Evolutionary conservation across 2,888 invertebrate species (phyloP).

Genomic region (Sylvicola fuscatus): DNA sequence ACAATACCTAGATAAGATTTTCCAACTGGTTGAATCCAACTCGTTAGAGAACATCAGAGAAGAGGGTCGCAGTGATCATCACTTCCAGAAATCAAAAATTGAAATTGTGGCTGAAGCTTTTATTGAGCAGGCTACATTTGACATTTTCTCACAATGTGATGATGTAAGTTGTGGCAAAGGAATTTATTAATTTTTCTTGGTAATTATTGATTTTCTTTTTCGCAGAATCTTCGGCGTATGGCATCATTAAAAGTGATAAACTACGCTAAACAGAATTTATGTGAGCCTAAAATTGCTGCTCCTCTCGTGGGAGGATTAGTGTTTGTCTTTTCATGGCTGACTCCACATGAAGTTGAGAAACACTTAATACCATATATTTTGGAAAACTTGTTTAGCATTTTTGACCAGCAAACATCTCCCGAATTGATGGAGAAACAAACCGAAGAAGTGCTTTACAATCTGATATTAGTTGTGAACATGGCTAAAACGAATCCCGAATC

Average conservation of each 20-base stretch:
- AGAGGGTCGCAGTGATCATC: conserved; percentile 28
- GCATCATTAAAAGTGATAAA: conserved; percentile 55
- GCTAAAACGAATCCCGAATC: conserved; percentile 39
- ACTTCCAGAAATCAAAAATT: conserved; percentile 39
- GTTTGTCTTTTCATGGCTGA: conserved; percentile 34
- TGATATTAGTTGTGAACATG: conserved; percentile 50
- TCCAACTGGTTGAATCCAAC: conserved; percentile 48
- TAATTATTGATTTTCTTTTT: conserved; percentile 6
- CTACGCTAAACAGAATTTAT: conserved; percentile 52
- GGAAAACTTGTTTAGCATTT: conserved; percentile 31
- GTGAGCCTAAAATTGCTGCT: conserved; percentile 69
- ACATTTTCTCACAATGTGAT: conserved; percentile 53
- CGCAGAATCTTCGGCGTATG: conserved; percentile 31
- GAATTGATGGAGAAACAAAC: conserved; percentile 56
- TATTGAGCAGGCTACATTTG: conserved; percentile 41
- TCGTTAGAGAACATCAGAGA: conserved; percentile 43
- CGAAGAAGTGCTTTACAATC: conserved; percentile 54
- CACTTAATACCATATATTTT: conserved; percentile 53
- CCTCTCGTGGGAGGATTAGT: conserved; percentile 55
- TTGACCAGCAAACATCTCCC: conserved; percentile 39
- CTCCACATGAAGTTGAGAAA: conserved; percentile 48
- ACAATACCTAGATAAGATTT: conserved; percentile 61
- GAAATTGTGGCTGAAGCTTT: conserved; percentile 53
- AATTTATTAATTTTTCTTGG: conserved; percentile 12
- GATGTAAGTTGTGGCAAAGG: conserved; percentile 35